These are phyloP conservation scores for Okapia johnstoni DNA, from an alignment of 2,113 vertebrate species.

Conservation along the genomic window DNA sequence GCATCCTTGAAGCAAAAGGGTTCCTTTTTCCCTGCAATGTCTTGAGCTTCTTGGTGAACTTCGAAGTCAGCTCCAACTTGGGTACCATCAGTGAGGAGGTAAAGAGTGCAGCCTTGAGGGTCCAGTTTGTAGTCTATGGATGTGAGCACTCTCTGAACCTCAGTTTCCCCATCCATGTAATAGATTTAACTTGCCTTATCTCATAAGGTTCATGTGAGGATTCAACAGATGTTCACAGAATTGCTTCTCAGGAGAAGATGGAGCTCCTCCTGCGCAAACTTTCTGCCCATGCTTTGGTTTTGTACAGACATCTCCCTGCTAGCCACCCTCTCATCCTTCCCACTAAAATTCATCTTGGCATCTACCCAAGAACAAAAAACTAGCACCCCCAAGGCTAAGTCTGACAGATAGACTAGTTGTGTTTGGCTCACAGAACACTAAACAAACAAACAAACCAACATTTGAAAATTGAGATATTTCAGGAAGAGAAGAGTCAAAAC, in stretches of 20 bases:
- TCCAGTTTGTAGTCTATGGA: not conserved
- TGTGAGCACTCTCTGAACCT: not conserved
- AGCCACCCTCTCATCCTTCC: not conserved
- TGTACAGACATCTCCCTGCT: not conserved
- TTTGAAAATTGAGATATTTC: not conserved
- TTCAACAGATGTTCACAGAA: not conserved
- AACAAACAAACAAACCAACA: not conserved
- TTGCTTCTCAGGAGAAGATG: not conserved
- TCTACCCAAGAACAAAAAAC: not conserved
- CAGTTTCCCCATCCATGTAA: not conserved
- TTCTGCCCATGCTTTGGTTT: not conserved
- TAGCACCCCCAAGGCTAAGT: not conserved
- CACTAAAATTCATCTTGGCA: not conserved
- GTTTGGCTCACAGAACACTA: not conserved
- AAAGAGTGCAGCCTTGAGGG: not conserved
- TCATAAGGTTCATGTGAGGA: not conserved
- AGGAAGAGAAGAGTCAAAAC: not conserved
- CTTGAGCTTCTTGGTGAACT: not conserved
- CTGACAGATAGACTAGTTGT: not conserved
- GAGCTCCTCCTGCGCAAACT: not conserved
- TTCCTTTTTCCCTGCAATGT: not conserved
- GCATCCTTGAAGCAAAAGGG: not conserved
- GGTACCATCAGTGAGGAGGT: not conserved
- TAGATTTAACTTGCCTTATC: not conserved
- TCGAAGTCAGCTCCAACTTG: not conserved